A percentile compares a stretch with the other conserved stretches of the same genome.
Evolutionary conservation across 2,113 vertebrate genomes (phyloP).

Genomic region (Cryptomyrus ogoouensis): DNA sequence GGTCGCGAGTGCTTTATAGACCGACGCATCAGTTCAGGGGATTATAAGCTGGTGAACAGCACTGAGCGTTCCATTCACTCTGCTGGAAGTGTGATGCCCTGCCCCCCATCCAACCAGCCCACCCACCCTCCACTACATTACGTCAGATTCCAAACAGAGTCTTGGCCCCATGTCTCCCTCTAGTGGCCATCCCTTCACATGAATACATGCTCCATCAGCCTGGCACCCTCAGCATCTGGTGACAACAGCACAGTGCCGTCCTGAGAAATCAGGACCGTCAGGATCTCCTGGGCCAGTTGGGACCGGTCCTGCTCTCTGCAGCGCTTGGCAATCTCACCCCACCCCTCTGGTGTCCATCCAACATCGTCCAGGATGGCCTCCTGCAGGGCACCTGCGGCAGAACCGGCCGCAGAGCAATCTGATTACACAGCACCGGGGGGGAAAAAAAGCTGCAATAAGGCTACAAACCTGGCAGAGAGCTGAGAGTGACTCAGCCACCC

Average conservation of each 20-base stretch:
- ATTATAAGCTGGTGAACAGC: not conserved
- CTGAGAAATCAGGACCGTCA: constrained; percentile 29
- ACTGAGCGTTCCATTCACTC: not conserved
- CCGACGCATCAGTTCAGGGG: not conserved
- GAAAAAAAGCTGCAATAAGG: not conserved
- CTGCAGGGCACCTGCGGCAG: constrained; percentile 29
- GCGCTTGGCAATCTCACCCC: constrained; percentile 32
- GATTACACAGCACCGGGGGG: not conserved
- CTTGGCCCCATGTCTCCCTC: constrained; percentile 26
- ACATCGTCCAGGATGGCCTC: constrained; percentile 29
- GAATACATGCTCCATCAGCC: constrained; percentile 32
- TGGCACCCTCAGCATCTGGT: constrained; percentile 9
- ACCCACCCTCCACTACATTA: not conserved
- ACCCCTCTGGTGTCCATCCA: constrained; percentile 20
- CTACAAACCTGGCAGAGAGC: not conserved
- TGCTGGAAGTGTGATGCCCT: not conserved
- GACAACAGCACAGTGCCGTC: constrained; percentile 18
- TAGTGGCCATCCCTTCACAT: constrained; percentile 31
- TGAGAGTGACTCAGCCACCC: not conserved
- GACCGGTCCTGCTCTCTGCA: constrained; percentile 19
- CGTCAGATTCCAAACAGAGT: not conserved
- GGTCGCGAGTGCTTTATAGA: not conserved
- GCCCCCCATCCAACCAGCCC: not conserved
- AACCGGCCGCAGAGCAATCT: not conserved
- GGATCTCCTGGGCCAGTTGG: constrained; percentile 34